Evolutionary conservation across 2,888 invertebrate genomes (phyloP).

Genomic region (Micoletzkya japonica): DNA sequence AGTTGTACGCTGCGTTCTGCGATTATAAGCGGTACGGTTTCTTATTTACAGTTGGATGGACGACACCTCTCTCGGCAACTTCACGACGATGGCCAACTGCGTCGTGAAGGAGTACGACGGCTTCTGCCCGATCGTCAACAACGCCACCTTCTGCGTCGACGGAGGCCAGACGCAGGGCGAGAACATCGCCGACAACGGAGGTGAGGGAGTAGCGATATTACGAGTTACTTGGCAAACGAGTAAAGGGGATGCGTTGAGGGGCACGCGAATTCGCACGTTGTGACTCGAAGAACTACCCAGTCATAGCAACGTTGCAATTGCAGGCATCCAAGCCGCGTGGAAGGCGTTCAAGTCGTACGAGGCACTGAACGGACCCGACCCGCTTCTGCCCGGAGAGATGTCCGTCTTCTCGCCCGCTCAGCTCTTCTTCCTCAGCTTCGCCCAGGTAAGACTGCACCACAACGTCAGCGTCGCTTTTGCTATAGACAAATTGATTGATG

Average conservation of each 20-base stretch:
- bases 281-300: too few species aligned
- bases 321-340: conserved; percentile 62
- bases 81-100: conserved; percentile 50
- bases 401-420: conserved; percentile 56
- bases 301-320: conserved; percentile 49
- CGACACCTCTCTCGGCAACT: conserved; percentile 35
- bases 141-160: conserved; percentile 45
- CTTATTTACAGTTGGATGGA: conserved; percentile 48
- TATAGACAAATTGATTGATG: too few species aligned
- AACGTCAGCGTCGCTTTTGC: too few species aligned
- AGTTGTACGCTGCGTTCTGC: too few species aligned
- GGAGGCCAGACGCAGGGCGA: conserved; percentile 69
- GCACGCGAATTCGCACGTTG: too few species aligned
- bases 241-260: too few species aligned
- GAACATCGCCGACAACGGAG: conserved; percentile 71
- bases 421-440: conserved; percentile 59
- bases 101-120: conserved; percentile 50
- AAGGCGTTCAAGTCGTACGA: conserved; percentile 49
- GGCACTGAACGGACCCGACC: conserved; percentile 51
- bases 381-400: conserved; percentile 48
- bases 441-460: conserved; percentile 40
- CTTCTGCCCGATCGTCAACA: conserved; percentile 53
- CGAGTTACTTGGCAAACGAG: too few species aligned
- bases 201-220: too few species aligned
- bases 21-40: too few species aligned